Conservation (phyloP, 2,113 vertebrate genomes). For the Myanophis thanlyinensis region DNA sequence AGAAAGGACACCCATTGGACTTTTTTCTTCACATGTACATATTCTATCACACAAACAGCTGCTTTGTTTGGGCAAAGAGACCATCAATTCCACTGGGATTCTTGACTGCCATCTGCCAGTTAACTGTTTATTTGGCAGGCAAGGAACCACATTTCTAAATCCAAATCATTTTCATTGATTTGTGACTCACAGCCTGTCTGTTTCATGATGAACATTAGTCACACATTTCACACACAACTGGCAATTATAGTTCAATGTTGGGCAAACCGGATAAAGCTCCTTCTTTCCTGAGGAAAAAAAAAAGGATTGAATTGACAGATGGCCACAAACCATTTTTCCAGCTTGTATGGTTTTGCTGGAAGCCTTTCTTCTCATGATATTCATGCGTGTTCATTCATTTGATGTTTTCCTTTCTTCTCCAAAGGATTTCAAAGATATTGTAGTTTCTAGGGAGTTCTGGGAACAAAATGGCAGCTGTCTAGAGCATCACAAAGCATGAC, state of each 20-base stretch:
- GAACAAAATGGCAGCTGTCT: background rate
- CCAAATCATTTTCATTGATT: constrained; percentile 12
- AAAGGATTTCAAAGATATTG: background rate
- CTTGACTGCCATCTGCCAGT: constrained; percentile 4
- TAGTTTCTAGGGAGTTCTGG: background rate
- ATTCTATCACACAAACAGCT: background rate
- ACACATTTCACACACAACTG: constrained; percentile 8
- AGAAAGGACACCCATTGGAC: background rate
- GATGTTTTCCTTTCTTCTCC: background rate
- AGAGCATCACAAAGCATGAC: background rate
- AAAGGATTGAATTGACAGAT: background rate
- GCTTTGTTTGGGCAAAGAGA: background rate
- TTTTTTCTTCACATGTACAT: background rate
- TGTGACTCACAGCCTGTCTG: constrained; percentile 6
- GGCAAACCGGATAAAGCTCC: background rate
- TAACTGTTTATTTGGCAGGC: background rate
- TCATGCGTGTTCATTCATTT: background rate
- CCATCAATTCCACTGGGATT: background rate
- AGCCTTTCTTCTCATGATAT: background rate
- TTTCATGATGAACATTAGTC: constrained; percentile 7
- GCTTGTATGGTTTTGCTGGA: background rate
- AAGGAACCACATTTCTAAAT: background rate
- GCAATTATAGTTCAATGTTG: background rate
- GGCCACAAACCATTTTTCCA: background rate
- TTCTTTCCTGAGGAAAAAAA: background rate